These are phyloP conservation scores for Coenonympha arcania DNA, from an alignment of 2,888 invertebrate genomes.

Conservation along the genomic window DNA sequence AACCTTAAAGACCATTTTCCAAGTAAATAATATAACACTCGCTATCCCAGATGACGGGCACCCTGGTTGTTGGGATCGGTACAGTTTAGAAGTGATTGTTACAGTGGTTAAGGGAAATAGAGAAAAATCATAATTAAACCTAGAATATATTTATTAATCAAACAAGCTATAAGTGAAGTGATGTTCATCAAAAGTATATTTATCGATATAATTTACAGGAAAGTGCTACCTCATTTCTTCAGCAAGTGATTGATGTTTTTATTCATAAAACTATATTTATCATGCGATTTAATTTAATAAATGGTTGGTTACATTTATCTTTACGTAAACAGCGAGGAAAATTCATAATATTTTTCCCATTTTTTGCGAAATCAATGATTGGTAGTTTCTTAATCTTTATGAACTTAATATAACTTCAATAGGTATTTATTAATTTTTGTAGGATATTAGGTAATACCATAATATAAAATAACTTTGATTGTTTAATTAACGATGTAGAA, in stretches of 20 bases:
- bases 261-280: too few relatives aligned
- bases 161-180: constrained; percentile 13
- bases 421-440: too few relatives aligned
- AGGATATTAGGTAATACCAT: too few relatives aligned
- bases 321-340: background rate
- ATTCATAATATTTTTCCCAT: background rate
- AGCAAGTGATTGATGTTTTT: constrained; percentile 17
- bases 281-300: too few relatives aligned
- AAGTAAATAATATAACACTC: background rate
- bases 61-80: constrained; percentile 40
- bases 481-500: too few relatives aligned
- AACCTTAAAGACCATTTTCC: constrained; percentile 21
- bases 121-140: constrained; percentile 7
- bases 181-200: constrained; percentile 17
- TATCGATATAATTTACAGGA: constrained; percentile 6
- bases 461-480: too few relatives aligned
- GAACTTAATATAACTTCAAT: too few relatives aligned
- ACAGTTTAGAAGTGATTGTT: constrained; percentile 56
- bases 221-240: constrained; percentile 15
- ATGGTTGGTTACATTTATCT: too few relatives aligned
- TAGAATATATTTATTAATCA: constrained; percentile 3
- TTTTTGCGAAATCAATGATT: background rate
- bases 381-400: too few relatives aligned
- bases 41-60: constrained; percentile 56
- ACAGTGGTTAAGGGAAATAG: constrained; percentile 35